Conservation (phyloP, 2,113 vertebrate genomes). For the Alaudala cheleensis region DNA sequence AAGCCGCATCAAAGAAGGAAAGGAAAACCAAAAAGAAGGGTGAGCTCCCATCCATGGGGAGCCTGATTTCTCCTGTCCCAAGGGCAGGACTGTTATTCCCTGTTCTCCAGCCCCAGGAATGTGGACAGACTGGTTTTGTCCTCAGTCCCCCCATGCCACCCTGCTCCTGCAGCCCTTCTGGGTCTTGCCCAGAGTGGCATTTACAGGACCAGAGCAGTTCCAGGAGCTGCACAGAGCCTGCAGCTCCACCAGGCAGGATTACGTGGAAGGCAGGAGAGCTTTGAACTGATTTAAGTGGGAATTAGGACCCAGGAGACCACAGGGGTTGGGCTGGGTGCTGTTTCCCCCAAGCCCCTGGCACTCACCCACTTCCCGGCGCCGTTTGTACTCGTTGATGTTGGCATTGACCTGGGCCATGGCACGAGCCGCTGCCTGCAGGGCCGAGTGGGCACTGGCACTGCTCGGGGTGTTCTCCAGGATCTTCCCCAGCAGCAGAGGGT, state of each 20-base stretch:
- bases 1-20: neutral
- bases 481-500: slow-evolving; percentile 90
- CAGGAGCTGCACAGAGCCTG: neutral
- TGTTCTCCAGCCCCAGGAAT: neutral
- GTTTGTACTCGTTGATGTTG: slow-evolving; percentile 95
- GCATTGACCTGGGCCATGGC: slow-evolving; percentile 84
- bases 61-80: slow-evolving; percentile 7
- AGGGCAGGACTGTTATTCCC: neutral
- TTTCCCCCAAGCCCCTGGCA: neutral
- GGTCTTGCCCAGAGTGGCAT: neutral
- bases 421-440: slow-evolving; percentile 77
- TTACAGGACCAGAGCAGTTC: neutral
- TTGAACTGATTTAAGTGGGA: neutral
- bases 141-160: neutral
- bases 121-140: neutral
- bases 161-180: neutral
- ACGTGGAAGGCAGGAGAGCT: neutral
- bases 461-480: slow-evolving; percentile 87
- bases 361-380: slow-evolving; percentile 95
- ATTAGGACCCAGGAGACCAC: neutral
- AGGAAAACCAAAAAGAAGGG: neutral
- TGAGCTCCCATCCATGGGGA: neutral
- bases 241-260: neutral
- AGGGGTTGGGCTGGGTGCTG: neutral
- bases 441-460: slow-evolving; percentile 61